Evolutionary conservation across 2,888 invertebrate species (phyloP).

Genomic region (Eilema caniola): DNA sequence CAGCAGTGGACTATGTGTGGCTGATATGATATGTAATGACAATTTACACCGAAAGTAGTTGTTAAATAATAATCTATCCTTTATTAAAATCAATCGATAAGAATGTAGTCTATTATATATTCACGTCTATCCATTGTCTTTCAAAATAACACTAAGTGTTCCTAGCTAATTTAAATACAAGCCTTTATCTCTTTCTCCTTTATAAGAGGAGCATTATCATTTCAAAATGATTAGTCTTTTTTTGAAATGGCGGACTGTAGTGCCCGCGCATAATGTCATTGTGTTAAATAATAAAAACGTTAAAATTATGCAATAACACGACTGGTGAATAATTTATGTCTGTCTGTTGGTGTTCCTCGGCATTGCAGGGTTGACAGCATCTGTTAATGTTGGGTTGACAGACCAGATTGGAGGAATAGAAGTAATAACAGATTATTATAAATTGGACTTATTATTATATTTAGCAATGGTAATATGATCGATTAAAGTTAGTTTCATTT

Average conservation of each 20-base stretch:
- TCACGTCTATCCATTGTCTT: not conserved
- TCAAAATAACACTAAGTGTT: not conserved
- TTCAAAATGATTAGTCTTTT: conserved; percentile 28
- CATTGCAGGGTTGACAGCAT: conserved; percentile 18
- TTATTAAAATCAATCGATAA: no score
- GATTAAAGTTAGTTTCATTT: not conserved
- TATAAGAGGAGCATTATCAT: conserved; percentile 14
- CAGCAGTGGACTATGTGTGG: no score
- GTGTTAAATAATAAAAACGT: conserved; percentile 56
- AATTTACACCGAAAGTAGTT: no score
- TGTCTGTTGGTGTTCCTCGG: conserved; percentile 50
- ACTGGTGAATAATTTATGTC: conserved; percentile 56
- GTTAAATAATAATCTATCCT: no score
- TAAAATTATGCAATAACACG: conserved; percentile 62
- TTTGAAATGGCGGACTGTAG: conserved; percentile 31
- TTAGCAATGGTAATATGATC: no score
- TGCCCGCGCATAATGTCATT: conserved; percentile 50
- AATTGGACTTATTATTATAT: no score
- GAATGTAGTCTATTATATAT: not conserved
- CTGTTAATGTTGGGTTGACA: conserved; percentile 7
- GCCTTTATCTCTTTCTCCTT: not conserved
- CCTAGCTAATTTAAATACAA: not conserved
- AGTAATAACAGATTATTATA: no score
- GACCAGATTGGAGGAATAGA: no score
- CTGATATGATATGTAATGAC: no score